phyloP scores from a whole-genome alignment of 2,888 invertebrate species.

The Exephanes ischioxanthus region DNA sequence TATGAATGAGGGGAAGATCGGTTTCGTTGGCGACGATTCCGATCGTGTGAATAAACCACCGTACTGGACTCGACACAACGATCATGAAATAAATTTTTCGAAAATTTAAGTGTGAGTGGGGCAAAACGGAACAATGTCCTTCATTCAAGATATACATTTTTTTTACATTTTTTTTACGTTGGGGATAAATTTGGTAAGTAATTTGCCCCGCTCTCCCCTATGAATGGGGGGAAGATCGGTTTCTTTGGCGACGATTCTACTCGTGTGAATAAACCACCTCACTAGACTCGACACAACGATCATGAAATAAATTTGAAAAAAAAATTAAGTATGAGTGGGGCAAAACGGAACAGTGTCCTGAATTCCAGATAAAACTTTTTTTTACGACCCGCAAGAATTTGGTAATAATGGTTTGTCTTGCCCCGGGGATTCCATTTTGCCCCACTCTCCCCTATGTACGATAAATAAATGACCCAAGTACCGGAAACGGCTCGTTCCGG shows the following conservation, averaged over 20 bases:
- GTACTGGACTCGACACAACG: neutral
- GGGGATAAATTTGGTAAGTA: too few relatives aligned
- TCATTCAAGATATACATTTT: neutral
- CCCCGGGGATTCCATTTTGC: too few relatives aligned
- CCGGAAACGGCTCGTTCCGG: neutral
- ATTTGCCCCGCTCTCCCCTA: too few relatives aligned
- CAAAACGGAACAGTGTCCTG: neutral
- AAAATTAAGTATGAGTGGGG: too few relatives aligned
- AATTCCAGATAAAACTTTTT: neutral
- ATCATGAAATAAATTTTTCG: neutral
- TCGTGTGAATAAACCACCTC: neutral
- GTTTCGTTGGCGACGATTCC: slow-evolving; percentile 28
- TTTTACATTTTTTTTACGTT: too few relatives aligned
- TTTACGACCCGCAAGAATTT: too few relatives aligned
- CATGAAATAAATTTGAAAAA: too few relatives aligned
- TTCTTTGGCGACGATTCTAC: slow-evolving; percentile 18
- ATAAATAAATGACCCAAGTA: neutral
- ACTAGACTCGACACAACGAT: neutral
- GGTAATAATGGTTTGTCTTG: too few relatives aligned
- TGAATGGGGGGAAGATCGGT: slow-evolving; percentile 21
- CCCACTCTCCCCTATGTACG: neutral
- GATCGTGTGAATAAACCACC: slow-evolving; percentile 1
- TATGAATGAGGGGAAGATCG: slow-evolving; percentile 21
- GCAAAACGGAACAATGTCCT: neutral
- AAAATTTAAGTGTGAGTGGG: neutral